A percentile compares a stretch with the other conserved stretches of the same genome.
Conservation (phyloP, 2,888 invertebrate genomes). For the Eustalomyia histrio region DNA sequence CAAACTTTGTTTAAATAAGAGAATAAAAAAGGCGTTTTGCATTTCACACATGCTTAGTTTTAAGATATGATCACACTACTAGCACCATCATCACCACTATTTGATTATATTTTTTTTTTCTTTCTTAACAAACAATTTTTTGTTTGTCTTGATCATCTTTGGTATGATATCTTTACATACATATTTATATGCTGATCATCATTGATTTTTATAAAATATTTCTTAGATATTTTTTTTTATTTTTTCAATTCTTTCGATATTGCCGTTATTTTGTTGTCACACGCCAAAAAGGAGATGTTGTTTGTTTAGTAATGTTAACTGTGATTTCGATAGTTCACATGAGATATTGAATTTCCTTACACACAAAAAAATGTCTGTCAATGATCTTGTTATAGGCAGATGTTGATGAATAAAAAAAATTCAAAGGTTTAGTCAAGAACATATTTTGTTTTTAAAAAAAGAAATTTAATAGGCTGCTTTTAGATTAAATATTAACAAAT, state of each 20-base stretch:
- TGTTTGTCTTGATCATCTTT: background rate
- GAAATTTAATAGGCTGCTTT: background rate
- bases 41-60: conserved; percentile 61
- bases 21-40: conserved; percentile 55
- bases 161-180: background rate
- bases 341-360: conserved; percentile 58
- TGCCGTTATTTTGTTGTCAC: conserved; percentile 63
- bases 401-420: background rate
- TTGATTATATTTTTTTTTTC: background rate
- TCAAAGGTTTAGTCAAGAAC: background rate
- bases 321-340: conserved; percentile 59
- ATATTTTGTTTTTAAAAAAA: background rate
- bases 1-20: background rate
- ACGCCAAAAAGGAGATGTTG: conserved; percentile 60
- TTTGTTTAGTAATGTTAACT: conserved; percentile 34
- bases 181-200: background rate
- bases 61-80: background rate
- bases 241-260: conserved; percentile 20
- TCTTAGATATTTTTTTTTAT: conserved; percentile 32
- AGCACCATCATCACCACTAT: background rate
- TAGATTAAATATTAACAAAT: background rate
- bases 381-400: conserved; percentile 55
- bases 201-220: conserved; percentile 36
- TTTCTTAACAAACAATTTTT: conserved; percentile 1
- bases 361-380: conserved; percentile 37